These are phyloP conservation scores for Sweltsa coloradensis DNA, from an alignment of 1,140 invertebrate species.

Conservation along the genomic window DNA sequence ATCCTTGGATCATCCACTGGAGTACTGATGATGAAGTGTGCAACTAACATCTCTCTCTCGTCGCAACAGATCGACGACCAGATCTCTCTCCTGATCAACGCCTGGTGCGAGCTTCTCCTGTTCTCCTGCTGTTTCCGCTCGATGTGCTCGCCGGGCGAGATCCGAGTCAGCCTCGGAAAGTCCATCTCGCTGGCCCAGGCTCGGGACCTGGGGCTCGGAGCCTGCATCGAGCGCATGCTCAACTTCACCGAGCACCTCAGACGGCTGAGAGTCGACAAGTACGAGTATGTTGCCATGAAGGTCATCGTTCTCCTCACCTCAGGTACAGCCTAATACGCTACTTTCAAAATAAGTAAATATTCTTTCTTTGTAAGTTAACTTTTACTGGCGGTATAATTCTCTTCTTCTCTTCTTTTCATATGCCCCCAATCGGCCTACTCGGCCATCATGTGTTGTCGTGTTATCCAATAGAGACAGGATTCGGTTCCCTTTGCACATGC, in stretches of 20 bases:
- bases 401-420: no score
- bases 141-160: constrained; percentile 73
- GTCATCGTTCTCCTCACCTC: constrained; percentile 87
- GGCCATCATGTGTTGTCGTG: no score
- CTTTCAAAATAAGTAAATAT: background rate
- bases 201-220: constrained; percentile 50
- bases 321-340: no score
- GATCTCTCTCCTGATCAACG: constrained; percentile 90
- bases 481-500: no score
- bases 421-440: no score
- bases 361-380: no score
- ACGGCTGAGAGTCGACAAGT: constrained; percentile 81
- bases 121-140: constrained; percentile 87
- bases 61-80: constrained; percentile 88
- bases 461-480: no score
- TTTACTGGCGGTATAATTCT: no score
- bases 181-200: constrained; percentile 66
- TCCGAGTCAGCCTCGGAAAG: constrained; percentile 63
- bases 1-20: no score
- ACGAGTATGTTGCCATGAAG: constrained; percentile 95
- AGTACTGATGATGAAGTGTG: no score
- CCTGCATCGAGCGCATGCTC: constrained; percentile 86
- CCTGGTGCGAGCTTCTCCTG: constrained; percentile 90
- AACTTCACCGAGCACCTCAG: constrained; percentile 87
- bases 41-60: no score